Evolutionary conservation across 2,797 vertebrate genomes (phyloP).

Genomic region (Oreochromis mossambicus): DNA sequence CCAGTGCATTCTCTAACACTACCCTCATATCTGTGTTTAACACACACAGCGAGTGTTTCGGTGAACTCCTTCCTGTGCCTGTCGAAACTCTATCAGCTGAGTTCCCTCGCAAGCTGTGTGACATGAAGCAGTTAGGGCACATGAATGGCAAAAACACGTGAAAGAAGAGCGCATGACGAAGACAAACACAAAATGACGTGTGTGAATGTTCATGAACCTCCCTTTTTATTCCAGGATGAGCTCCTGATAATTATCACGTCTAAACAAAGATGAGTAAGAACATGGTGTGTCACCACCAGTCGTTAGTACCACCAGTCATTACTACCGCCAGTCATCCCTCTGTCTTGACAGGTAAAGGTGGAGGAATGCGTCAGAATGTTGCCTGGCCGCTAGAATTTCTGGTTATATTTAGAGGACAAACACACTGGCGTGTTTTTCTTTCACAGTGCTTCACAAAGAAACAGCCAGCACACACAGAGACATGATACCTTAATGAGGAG

Average conservation of each 20-base stretch:
- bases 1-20: not conserved
- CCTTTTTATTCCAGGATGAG: not conserved
- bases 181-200: conserved; percentile 6
- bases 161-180: not conserved
- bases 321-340: not conserved
- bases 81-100: not conserved
- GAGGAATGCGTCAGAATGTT: not conserved
- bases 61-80: not conserved
- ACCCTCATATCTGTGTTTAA: not conserved
- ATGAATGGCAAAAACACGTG: not conserved
- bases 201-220: not conserved
- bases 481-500: conserved; percentile 65
- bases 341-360: not conserved
- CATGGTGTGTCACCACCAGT: not conserved
- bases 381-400: conserved; percentile 1
- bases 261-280: not conserved
- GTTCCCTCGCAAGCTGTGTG: conserved; percentile 5
- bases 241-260: not conserved
- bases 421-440: not conserved
- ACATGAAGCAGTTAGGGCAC: not conserved
- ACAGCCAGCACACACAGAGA: not conserved
- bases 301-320: not conserved
- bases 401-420: not conserved
- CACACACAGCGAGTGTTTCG: not conserved
- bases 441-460: not conserved